Conservation (phyloP, 2,113 vertebrate species). For the Malurus cyaneus region DNA sequence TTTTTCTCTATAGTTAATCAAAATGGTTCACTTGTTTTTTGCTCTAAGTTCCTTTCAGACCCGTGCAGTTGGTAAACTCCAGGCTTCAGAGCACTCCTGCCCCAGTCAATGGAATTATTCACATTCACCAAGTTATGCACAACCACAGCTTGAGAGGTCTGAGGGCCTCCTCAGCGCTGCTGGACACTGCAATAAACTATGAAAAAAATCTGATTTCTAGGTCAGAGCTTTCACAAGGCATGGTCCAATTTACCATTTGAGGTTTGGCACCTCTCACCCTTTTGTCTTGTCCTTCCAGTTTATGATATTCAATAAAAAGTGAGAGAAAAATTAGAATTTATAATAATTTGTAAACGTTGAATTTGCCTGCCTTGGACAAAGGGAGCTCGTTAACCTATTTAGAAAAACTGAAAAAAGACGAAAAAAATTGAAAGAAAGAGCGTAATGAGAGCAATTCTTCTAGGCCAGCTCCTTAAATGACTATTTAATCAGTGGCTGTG, state of each 20-base stretch:
- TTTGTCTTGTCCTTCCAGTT: background rate
- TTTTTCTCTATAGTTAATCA: background rate
- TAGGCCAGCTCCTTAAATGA: background rate
- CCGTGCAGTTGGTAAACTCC: background rate
- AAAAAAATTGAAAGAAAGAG: background rate
- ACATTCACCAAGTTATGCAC: background rate
- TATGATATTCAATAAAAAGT: background rate
- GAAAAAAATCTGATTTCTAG: background rate
- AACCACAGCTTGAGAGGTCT: background rate
- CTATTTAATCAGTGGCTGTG: slow-evolving; percentile 60
- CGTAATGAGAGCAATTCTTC: slow-evolving; percentile 25
- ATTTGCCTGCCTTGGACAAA: background rate
- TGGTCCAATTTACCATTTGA: background rate
- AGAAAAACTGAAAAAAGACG: background rate
- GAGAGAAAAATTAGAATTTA: background rate
- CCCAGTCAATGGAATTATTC: background rate
- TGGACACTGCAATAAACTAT: background rate
- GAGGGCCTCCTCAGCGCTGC: background rate
- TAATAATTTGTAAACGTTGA: background rate
- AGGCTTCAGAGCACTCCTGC: background rate
- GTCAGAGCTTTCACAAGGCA: background rate
- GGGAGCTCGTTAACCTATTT: slow-evolving; percentile 4
- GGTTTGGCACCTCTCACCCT: background rate
- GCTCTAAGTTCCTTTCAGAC: background rate
- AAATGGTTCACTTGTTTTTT: background rate